Percentiles rank a stretch among this genome's conserved stretches.
Conservation (phyloP, 2,888 invertebrate species). For the Ennomos erosarius region DNA sequence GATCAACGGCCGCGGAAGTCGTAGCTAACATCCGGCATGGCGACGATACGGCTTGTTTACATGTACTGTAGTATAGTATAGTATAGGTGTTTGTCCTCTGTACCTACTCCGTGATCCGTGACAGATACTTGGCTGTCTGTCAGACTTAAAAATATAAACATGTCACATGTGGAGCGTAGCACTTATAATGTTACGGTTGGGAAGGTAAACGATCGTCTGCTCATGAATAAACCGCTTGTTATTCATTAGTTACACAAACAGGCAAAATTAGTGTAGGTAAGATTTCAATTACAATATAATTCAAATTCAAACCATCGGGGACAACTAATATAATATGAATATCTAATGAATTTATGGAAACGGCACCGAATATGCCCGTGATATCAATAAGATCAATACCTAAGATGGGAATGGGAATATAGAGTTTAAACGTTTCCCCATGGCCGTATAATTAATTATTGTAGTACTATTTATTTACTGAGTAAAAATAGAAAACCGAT, state of each 20-base stretch:
- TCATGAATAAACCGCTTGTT: constrained; percentile 25
- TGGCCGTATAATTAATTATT: no score
- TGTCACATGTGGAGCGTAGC: constrained; percentile 13
- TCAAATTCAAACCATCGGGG: constrained; percentile 9
- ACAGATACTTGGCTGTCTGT: constrained; percentile 27
- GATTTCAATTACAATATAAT: constrained; percentile 15
- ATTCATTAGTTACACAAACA: constrained; percentile 21
- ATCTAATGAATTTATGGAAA: constrained; percentile 3
- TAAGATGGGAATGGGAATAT: no score
- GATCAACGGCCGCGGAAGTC: constrained; percentile 70
- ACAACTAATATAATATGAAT: constrained; percentile 16
- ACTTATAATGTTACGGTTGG: constrained; percentile 15
- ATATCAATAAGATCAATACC: no score
- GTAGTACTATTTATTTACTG: no score
- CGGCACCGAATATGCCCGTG: no score
- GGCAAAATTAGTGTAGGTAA: constrained; percentile 14
- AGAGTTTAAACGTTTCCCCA: no score
- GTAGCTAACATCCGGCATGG: constrained; percentile 65
- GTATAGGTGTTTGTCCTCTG: constrained; percentile 33
- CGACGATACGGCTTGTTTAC: constrained; percentile 46
- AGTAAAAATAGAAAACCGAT: no score
- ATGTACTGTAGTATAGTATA: constrained; percentile 7
- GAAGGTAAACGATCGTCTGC: constrained; percentile 26
- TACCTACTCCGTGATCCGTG: constrained; percentile 3
- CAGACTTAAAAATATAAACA: constrained; percentile 19